phyloP scores from a whole-genome alignment of 2,888 invertebrate species.

The Omphaloscelis lunosa region DNA sequence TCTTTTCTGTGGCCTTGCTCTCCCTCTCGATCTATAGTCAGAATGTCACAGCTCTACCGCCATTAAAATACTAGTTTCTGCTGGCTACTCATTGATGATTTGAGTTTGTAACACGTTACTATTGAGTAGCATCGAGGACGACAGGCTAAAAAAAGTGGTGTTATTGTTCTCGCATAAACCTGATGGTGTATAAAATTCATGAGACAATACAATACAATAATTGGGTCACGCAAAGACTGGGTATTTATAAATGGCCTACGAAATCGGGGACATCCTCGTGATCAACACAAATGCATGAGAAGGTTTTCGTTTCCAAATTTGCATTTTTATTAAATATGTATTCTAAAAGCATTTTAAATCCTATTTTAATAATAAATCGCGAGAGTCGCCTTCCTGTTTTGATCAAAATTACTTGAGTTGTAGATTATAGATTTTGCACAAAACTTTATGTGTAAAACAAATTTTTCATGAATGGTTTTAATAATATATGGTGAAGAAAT shows the following conservation, averaged over 20 bases:
- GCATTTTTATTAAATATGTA: not conserved
- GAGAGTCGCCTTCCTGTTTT: not conserved
- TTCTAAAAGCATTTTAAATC: not conserved
- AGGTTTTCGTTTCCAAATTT: not conserved
- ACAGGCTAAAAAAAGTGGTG: not conserved
- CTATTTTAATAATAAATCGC: not conserved
- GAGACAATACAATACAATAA: not conserved
- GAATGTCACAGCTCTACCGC: not conserved
- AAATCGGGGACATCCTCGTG: not conserved
- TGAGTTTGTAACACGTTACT: not conserved
- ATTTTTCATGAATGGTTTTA: not conserved
- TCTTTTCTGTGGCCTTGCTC: too few species aligned
- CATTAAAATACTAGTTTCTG: not conserved
- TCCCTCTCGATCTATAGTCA: too few species aligned
- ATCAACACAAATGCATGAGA: not conserved
- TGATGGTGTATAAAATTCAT: not conserved
- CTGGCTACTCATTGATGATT: not conserved
- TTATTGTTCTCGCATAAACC: not conserved
- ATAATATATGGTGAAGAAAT: not conserved
- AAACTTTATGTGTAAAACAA: not conserved
- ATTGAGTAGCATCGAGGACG: not conserved
- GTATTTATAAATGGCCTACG: not conserved
- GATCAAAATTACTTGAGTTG: not conserved
- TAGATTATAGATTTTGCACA: not conserved
- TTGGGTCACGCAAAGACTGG: not conserved